Evolutionary conservation across 2,888 invertebrate species (phyloP), one percentile per base, ranked within the genome.

Genomic region (Athalia rosae): DNA sequence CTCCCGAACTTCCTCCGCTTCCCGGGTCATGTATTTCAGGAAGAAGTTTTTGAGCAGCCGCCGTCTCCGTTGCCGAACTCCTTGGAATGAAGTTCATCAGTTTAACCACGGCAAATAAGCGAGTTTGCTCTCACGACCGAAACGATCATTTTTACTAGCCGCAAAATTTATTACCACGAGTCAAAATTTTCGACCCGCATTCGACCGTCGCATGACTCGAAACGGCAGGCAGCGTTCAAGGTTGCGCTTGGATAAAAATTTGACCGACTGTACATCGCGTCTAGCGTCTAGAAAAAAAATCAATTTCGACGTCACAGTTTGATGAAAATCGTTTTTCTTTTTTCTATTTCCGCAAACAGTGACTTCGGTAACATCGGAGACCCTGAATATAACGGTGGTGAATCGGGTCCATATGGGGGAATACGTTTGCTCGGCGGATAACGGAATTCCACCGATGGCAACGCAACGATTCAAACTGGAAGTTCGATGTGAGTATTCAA

Each of bases 391-490:
- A 81, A 95, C 95, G 0, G 93, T 92, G 84, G 93, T 95, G 56
- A 94, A 93, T 82, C 91, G 96, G 69, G 93, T 93, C 87, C 95
- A 95, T 85, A 95, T 95, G 90, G 96, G 95, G 76, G 92, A 92
- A 76, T 96, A 96, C 87, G 92, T 93, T 79, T 96, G 96, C 84
- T 91, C 94, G 4, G 97, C 97, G 43, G 94, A 94, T 90, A 98
- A 98, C 88, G 97, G 97, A 1, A 94, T 98, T 85, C 94, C 95
- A 59, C 97, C 97, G 0, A 92, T 95, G 41, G 95, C 95, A 43
- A 95, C 94, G 88, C 95, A 95, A 87, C 95, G 94, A 11, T 96
- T 95, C 81, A 92, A 93, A 77, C 93, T 98, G n/a, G 95, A 97
- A 90, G 96, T 98, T 7, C 95, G 96, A 86, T 98, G 98, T 98